A percentile compares a stretch with the other conserved stretches of the same genome.
These are phyloP conservation scores for Nomada fucata DNA, from an alignment of 2,888 invertebrate genomes.

Conservation along the genomic window DNA sequence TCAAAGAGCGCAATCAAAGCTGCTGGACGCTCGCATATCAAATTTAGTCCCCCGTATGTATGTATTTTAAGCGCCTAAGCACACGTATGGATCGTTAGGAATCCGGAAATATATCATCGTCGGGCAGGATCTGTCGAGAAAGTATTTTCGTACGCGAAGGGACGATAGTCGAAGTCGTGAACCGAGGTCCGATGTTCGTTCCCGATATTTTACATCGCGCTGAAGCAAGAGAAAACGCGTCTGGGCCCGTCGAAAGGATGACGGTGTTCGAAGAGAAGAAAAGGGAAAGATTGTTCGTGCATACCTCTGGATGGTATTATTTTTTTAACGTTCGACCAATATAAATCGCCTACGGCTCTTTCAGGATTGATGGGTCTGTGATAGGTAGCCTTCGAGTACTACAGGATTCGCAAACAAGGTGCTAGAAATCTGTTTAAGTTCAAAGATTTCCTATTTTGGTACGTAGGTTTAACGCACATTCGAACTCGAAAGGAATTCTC, in stretches of 20 bases:
- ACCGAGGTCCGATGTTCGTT: conserved; percentile 36
- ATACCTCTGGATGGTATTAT: conserved; percentile 71
- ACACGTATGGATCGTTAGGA: conserved; percentile 36
- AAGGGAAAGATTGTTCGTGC: conserved; percentile 41
- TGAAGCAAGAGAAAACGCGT: neutral
- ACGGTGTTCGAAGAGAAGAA: conserved; percentile 15
- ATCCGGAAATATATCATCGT: conserved; percentile 27
- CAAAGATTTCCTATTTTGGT: conserved; percentile 68
- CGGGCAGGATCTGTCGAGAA: conserved; percentile 61
- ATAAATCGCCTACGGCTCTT: conserved; percentile 66
- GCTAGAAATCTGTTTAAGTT: conserved; percentile 69
- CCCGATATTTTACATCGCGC: neutral
- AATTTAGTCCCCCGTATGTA: conserved; percentile 31
- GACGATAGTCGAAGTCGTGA: conserved; percentile 23
- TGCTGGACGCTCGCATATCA: conserved; percentile 64
- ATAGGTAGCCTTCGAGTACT: conserved; percentile 71
- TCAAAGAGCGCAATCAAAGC: conserved; percentile 70
- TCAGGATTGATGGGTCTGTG: conserved; percentile 76
- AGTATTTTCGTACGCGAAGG: conserved; percentile 74
- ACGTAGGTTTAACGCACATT: conserved; percentile 51
- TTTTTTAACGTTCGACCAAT: conserved; percentile 75
- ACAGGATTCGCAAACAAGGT: conserved; percentile 71
- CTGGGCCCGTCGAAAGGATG: neutral
- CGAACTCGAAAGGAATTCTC: conserved; percentile 26
- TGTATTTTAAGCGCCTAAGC: conserved; percentile 38